Conservation (phyloP, 2,888 invertebrate genomes). For the Dasysyrphus tricinctus region DNA sequence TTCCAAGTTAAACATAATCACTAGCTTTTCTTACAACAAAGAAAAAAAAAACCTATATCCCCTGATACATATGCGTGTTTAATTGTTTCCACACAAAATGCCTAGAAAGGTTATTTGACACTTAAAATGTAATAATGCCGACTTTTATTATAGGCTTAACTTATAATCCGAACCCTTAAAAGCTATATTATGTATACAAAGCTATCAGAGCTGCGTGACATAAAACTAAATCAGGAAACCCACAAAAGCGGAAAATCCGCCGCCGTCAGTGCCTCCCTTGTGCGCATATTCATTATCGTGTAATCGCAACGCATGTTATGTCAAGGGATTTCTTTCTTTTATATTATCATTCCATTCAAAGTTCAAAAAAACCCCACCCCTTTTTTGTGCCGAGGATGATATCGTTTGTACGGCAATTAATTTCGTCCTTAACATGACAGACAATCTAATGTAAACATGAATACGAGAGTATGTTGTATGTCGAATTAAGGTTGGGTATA, state of each 20-base stretch:
- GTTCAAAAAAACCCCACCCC: not conserved
- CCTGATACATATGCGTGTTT: conserved; percentile 42
- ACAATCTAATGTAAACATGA: conserved; percentile 33
- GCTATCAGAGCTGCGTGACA: conserved; percentile 29
- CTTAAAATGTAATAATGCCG: conserved; percentile 46
- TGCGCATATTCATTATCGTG: conserved; percentile 32
- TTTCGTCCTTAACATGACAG: conserved; percentile 65
- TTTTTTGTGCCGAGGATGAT: conserved; percentile 6
- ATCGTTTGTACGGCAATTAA: conserved; percentile 66
- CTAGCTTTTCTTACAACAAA: not conserved
- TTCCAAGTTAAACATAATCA: conserved; percentile 9
- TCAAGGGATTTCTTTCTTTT: conserved; percentile 52
- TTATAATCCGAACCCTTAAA: conserved; percentile 15
- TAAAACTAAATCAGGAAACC: conserved; percentile 26
- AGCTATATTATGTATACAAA: not conserved
- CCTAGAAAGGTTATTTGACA: conserved; percentile 34
- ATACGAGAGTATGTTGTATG: not conserved
- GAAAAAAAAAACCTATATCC: not conserved
- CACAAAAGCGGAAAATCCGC: conserved; percentile 27
- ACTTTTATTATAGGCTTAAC: conserved; percentile 52
- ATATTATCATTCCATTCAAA: conserved; percentile 54
- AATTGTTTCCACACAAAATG: conserved; percentile 29
- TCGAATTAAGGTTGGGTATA: conserved; percentile 36
- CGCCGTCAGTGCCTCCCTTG: not conserved
- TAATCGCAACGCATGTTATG: conserved; percentile 48